Percentiles rank a stretch among this genome's conserved stretches.
Evolutionary conservation across 2,888 invertebrate genomes (phyloP).

Genomic region (Balanococcus diminutus): DNA sequence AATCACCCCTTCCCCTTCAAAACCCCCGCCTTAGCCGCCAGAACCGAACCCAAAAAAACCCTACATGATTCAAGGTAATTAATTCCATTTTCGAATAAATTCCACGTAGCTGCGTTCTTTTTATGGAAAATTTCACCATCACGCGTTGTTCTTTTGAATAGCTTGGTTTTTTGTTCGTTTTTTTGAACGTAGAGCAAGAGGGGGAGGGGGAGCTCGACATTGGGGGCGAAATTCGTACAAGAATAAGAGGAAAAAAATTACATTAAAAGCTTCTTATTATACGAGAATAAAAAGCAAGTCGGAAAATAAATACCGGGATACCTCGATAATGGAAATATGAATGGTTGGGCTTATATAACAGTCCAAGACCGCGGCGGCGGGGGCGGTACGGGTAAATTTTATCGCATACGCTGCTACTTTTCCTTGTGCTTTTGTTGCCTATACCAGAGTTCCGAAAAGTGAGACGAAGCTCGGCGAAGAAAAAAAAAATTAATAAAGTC

Average conservation of each 20-base stretch:
- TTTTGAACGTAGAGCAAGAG: background rate
- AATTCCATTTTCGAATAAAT: background rate
- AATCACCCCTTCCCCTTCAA: too few relatives aligned
- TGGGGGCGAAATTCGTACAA: background rate
- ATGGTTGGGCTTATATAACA: conserved; percentile 7
- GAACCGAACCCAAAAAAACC: too few relatives aligned
- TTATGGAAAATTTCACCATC: background rate
- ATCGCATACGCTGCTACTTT: background rate
- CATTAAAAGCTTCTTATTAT: conserved; percentile 19
- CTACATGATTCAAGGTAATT: background rate
- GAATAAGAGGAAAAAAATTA: background rate
- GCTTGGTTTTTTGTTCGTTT: background rate
- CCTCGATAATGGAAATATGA: conserved; percentile 21
- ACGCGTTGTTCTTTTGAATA: background rate
- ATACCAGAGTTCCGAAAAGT: background rate
- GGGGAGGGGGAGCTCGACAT: background rate
- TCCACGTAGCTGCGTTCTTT: background rate
- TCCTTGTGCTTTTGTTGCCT: background rate
- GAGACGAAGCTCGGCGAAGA: background rate
- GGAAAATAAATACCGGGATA: conserved; percentile 9
- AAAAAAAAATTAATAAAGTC: conserved; percentile 36
- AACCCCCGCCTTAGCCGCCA: too few relatives aligned
- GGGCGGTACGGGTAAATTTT: too few relatives aligned
- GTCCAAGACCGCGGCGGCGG: background rate
- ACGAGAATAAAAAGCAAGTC: background rate